A percentile compares a stretch with the other conserved stretches of the same genome.
Conservation (phyloP, 2,888 invertebrate species). For the Hedya salicella region DNA sequence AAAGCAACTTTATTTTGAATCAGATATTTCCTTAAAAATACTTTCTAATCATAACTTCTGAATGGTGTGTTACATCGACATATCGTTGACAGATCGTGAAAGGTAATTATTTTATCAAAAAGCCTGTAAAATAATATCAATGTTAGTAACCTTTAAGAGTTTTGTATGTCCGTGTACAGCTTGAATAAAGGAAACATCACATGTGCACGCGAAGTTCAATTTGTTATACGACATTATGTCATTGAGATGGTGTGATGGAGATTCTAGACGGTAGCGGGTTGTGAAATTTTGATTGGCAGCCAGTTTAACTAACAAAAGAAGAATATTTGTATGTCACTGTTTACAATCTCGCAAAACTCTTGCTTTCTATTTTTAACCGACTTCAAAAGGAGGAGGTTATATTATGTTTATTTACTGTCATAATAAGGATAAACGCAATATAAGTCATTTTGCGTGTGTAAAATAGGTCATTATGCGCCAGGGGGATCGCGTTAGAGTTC, state of each 20-base stretch:
- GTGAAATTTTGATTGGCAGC: constrained; percentile 53
- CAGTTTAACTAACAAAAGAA: constrained; percentile 33
- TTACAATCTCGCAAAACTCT: not conserved
- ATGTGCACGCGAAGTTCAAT: not conserved
- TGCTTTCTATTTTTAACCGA: not conserved
- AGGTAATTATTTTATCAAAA: not conserved
- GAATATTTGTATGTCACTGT: constrained; percentile 5
- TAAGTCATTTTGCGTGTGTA: no score
- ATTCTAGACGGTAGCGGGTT: constrained; percentile 48
- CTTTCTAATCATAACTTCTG: not conserved
- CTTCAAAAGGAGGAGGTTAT: no score
- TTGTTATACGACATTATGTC: not conserved
- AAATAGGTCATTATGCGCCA: no score
- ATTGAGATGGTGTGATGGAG: not conserved
- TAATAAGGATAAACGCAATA: no score
- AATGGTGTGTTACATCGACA: not conserved
- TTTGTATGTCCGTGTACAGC: not conserved
- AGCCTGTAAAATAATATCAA: not conserved
- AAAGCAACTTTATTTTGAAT: no score
- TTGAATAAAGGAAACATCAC: not conserved
- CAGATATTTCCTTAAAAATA: no score
- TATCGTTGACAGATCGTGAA: not conserved
- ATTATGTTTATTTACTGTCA: no score
- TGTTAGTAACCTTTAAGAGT: not conserved
- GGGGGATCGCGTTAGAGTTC: no score